Evolutionary conservation across 2,888 invertebrate species (phyloP).

Genomic region (Dasysyrphus tricinctus): DNA sequence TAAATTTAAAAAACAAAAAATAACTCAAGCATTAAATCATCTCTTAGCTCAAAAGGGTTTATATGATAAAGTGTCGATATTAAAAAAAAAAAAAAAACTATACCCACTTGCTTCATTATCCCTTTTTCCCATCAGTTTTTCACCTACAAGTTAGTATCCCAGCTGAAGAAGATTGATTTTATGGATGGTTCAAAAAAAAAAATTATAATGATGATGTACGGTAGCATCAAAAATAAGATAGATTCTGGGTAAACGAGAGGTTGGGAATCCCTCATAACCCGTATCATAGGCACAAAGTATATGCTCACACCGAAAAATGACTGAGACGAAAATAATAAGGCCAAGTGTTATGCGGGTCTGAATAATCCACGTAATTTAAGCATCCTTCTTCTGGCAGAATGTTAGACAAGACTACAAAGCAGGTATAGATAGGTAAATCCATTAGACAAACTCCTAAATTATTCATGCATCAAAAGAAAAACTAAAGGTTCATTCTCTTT

Average conservation of each 20-base stretch:
- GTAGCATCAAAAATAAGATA: slow-evolving; percentile 6
- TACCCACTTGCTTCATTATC: not conserved
- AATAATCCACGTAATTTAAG: slow-evolving; percentile 34
- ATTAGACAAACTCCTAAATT: slow-evolving; percentile 37
- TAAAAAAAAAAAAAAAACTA: not conserved
- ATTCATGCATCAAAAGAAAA: slow-evolving; percentile 28
- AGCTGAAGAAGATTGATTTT: slow-evolving; percentile 17
- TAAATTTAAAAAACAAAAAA: not conserved
- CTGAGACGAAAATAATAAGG: not conserved
- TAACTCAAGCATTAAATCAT: not conserved
- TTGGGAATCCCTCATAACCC: not conserved
- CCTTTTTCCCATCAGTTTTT: not conserved
- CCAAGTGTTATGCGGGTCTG: slow-evolving; percentile 17
- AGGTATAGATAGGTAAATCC: slow-evolving; percentile 12
- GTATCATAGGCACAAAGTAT: not conserved
- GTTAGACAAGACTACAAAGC: not conserved
- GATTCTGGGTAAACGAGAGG: slow-evolving; percentile 4
- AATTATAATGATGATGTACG: slow-evolving; percentile 11
- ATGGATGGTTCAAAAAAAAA: not conserved
- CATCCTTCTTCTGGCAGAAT: slow-evolving; percentile 2
- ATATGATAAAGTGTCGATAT: not conserved
- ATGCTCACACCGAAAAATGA: not conserved
- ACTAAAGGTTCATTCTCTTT: slow-evolving; percentile 14
- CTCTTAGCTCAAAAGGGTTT: not conserved
- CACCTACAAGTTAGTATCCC: not conserved